Percentiles rank a stretch among this genome's conserved stretches.
Conservation (phyloP, 2,888 invertebrate genomes). For the Leptinotarsa rubiginosa region DNA sequence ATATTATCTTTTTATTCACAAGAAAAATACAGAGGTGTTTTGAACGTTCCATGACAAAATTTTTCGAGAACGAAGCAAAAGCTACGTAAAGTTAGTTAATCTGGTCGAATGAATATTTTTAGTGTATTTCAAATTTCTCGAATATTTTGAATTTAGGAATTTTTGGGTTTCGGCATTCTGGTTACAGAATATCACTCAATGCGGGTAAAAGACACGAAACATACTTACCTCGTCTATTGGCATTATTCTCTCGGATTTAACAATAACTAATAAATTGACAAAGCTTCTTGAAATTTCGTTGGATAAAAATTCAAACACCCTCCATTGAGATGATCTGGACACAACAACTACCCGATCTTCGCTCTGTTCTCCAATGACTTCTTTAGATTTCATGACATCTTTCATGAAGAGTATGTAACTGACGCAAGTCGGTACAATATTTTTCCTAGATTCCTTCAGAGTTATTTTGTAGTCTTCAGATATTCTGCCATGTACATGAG, state of each 20-base stretch:
- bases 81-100: no score
- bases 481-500: slow-evolving; percentile 75
- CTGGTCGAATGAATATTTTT: no score
- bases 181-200: no score
- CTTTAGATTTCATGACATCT: slow-evolving; percentile 72
- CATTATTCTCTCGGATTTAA: slow-evolving; percentile 67
- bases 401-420: slow-evolving; percentile 77
- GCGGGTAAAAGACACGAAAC: background rate
- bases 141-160: no score
- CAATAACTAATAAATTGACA: slow-evolving; percentile 77
- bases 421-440: slow-evolving; percentile 67
- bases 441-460: slow-evolving; percentile 19
- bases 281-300: slow-evolving; percentile 74
- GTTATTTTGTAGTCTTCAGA: slow-evolving; percentile 66
- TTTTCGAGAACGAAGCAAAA: no score
- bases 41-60: no score
- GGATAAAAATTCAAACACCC: slow-evolving; percentile 77
- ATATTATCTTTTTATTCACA: no score
- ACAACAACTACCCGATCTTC: slow-evolving; percentile 75
- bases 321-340: slow-evolving; percentile 80
- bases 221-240: slow-evolving; percentile 6
- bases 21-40: no score
- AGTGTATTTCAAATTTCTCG: no score
- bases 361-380: slow-evolving; percentile 74
- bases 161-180: no score